Base-by-base conservation (phyloP, 2,888 invertebrate species). In the Opisthograptis luteolata region DNA sequence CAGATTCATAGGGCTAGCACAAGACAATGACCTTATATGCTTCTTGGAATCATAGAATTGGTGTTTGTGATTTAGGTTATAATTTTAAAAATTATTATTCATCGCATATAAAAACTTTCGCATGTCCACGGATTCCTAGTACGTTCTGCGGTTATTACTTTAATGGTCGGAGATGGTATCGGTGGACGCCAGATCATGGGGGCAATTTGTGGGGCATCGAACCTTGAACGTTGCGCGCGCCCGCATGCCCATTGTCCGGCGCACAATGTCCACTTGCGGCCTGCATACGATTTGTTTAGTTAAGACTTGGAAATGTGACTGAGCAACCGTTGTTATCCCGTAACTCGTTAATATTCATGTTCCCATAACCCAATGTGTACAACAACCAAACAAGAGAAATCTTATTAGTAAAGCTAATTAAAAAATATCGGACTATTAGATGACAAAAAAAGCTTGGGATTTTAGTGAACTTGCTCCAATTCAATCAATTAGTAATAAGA, bases 181-280 rank as follows among this genome's bases (percentile, higher is more conserved):
- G 61, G 66, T 49, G 59, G 58, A 62, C 63, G 64, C 62, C 55
- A 64, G 68, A 74, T 73, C 73, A 85, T 85, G 80, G 75, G 84
- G 84, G 84, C 79, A 76, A 77, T 80, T 81, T 82, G 83, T 78
- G 70, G 81, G 76, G 67, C 77, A 76, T 67, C 78, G 81, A 81
- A 77, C 81, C 81, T 65, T 70, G 77, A 66, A 69, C 75, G 68
- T n/a, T n/a, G n/a, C n/a, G 51, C 60, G 42, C 56, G 69, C 84
- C 84, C 85, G 84, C 84, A 84, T 84, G 70, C 65, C 76, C 69
- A 83, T 84, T 85, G 84, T 84, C 79, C 80, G 64, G 45, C 54
- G 72, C 71, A 79, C 79, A 78, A 78, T 79, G 72, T 71, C 71
- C 71, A 73, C 72, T 75, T 74, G 72, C 61, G 73, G 70, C 65